phyloP scores from a whole-genome alignment of 2,888 invertebrate species.

The Charanyca ferruginea region DNA sequence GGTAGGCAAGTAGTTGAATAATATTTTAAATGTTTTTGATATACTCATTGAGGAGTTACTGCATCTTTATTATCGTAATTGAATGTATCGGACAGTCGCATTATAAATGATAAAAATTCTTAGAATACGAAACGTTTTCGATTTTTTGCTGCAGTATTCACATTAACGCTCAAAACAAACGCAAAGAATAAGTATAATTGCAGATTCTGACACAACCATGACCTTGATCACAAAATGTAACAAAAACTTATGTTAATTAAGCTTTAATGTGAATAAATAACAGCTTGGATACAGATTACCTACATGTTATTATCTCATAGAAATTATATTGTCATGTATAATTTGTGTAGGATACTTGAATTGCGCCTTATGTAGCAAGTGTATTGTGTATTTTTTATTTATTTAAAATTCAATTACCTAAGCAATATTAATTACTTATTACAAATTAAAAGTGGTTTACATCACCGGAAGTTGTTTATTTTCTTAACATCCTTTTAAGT shows the following conservation, averaged over 20 bases:
- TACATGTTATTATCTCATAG: constrained; percentile 60
- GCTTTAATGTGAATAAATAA: constrained; percentile 68
- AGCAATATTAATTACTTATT: constrained; percentile 88
- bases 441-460: constrained; percentile 86
- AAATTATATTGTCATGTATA: constrained; percentile 66
- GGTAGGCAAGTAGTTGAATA: constrained; percentile 68
- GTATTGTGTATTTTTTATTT: constrained; percentile 86
- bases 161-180: constrained; percentile 53
- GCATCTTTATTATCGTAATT: constrained; percentile 59
- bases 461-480: constrained; percentile 71
- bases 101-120: constrained; percentile 45
- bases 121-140: constrained; percentile 36
- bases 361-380: constrained; percentile 81
- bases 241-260: constrained; percentile 46
- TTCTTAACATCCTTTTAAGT: constrained; percentile 45
- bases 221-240: constrained; percentile 37
- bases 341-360: constrained; percentile 74
- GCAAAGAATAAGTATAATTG: constrained; percentile 12
- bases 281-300: constrained; percentile 56
- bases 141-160: constrained; percentile 60
- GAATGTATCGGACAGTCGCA: constrained; percentile 58
- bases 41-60: constrained; percentile 65
- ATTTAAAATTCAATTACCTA: constrained; percentile 86
- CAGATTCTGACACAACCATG: constrained; percentile 23
- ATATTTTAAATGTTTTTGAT: constrained; percentile 66